Evolutionary conservation across 2,888 invertebrate species (phyloP).

Genomic region (Lucinisca nassula): DNA sequence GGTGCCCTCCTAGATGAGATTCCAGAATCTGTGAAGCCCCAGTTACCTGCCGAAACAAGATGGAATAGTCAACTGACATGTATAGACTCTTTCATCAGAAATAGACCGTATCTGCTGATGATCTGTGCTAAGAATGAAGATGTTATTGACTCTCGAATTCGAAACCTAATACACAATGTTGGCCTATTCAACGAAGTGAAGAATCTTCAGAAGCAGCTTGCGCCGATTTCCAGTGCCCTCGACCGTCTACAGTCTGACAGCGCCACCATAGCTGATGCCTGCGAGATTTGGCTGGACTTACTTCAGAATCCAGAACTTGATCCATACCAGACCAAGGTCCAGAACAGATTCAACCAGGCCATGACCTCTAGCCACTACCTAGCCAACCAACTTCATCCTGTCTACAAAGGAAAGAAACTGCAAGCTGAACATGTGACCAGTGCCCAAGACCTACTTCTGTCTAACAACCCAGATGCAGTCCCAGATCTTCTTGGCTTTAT

Average conservation of each 20-base stretch:
- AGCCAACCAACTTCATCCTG: slow-evolving; percentile 56
- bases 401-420: slow-evolving; percentile 52
- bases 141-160: slow-evolving; percentile 37
- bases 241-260: slow-evolving; percentile 31
- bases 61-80: slow-evolving; percentile 47
- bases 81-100: slow-evolving; percentile 33
- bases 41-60: slow-evolving; percentile 37
- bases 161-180: slow-evolving; percentile 50
- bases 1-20: slow-evolving; percentile 31
- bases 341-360: slow-evolving; percentile 45
- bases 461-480: slow-evolving; percentile 5
- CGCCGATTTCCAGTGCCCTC: slow-evolving; percentile 31
- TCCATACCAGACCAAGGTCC: slow-evolving; percentile 15
- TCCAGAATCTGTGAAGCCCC: slow-evolving; percentile 33
- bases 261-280: slow-evolving; percentile 52
- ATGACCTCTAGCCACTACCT: slow-evolving; percentile 51
- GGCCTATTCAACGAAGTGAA: slow-evolving; percentile 51
- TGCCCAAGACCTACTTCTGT: slow-evolving; percentile 38
- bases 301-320: slow-evolving; percentile 19
- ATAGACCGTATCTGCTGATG: slow-evolving; percentile 40
- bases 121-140: slow-evolving; percentile 55
- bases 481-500: slow-evolving; percentile 47
- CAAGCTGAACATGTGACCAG: slow-evolving; percentile 25
- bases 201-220: slow-evolving; percentile 32
- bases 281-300: slow-evolving; percentile 38